Base-by-base conservation (phyloP, 2,113 vertebrate genomes). In the Upupa epops region DNA sequence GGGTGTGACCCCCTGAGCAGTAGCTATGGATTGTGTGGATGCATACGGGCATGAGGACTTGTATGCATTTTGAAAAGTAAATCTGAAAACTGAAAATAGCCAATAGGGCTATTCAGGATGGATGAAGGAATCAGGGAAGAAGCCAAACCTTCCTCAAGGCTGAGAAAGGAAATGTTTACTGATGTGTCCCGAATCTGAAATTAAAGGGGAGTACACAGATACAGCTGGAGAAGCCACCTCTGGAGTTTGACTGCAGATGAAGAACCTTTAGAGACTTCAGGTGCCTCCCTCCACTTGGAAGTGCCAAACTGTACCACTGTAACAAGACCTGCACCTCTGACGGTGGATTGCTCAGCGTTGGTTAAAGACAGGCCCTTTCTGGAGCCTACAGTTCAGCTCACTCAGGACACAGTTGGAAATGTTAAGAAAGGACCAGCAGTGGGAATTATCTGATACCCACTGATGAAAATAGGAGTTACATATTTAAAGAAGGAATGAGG, bases 361-460 rank as follows among this genome's bases (percentile, higher is more conserved):
- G n/a, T n/a, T 79, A 79, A 72, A 78, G 88, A 64, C 45, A 34
- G 13, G 6, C 17, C 45, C 29, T 63, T 86, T 88, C 60, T 28
- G 88, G 34, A 45, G 45, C 73, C 52, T 86, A 31, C 54, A 82
- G 58, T 61, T 90, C 84, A 82, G 61, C 21, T 72, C 56, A 28
- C 58, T n/a, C 65, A 82, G 63, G 31, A 58, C 58, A 46, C 8
- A 32, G 40, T 11, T 82, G 63, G 76, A 66, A 81, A 92, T 52
- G 52, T 71, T 68, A 83, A 74, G 0, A 0, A 71, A 82, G 51
- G n/a, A 90, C 19, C 74, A 94, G 81, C 92, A 89, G 77, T 76
- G 63, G 82, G 68, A 96, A 95, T 92, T 89, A 79, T 65, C 66
- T 91, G 36, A 93, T 95, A 94, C 84, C 36, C 78, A 91, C 66